Percentiles rank a stretch among this genome's conserved stretches.
phyloP scores from a whole-genome alignment of 1,140 invertebrate genomes.

The Drosophila malerkotliana region DNA sequence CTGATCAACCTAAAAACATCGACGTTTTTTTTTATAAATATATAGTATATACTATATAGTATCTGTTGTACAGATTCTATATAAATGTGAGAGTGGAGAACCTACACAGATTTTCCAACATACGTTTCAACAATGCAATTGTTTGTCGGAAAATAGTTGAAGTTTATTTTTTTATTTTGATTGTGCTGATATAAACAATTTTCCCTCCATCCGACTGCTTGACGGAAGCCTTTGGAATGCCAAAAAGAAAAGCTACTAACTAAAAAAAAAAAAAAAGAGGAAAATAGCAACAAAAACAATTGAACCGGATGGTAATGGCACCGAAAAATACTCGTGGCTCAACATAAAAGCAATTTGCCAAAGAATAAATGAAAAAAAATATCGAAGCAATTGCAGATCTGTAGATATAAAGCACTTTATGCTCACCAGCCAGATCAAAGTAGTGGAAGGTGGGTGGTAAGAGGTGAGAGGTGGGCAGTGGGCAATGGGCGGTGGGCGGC shows the following conservation, averaged over 20 bases:
- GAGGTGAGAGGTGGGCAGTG: background rate
- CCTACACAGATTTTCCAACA: background rate
- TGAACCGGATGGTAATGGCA: conserved; percentile 70
- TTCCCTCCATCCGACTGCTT: conserved; percentile 29
- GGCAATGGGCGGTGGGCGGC: background rate
- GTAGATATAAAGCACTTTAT: conserved; percentile 68
- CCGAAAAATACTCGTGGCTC: conserved; percentile 48
- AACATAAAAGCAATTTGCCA: conserved; percentile 64
- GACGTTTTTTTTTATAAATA: conserved; percentile 8
- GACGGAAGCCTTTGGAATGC: conserved; percentile 69
- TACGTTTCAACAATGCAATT: conserved; percentile 63
- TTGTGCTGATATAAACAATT: conserved; percentile 74
- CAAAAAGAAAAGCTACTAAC: conserved; percentile 23
- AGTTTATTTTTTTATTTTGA: conserved; percentile 78
- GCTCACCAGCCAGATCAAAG: conserved; percentile 68
- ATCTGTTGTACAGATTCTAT: conserved; percentile 2
- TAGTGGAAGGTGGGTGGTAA: conserved; percentile 16
- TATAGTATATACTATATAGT: conserved; percentile 7
- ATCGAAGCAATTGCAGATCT: conserved; percentile 42
- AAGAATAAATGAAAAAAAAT: conserved; percentile 27
- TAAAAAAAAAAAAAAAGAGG: background rate
- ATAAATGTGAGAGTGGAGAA: conserved; percentile 3
- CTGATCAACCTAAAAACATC: conserved; percentile 30
- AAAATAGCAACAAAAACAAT: conserved; percentile 34
- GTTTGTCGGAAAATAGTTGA: conserved; percentile 66